Percentiles rank a stretch among this genome's conserved stretches.
phyloP scores from a whole-genome alignment of 2,888 invertebrate genomes.

The Leptopilina drosophilae region DNA sequence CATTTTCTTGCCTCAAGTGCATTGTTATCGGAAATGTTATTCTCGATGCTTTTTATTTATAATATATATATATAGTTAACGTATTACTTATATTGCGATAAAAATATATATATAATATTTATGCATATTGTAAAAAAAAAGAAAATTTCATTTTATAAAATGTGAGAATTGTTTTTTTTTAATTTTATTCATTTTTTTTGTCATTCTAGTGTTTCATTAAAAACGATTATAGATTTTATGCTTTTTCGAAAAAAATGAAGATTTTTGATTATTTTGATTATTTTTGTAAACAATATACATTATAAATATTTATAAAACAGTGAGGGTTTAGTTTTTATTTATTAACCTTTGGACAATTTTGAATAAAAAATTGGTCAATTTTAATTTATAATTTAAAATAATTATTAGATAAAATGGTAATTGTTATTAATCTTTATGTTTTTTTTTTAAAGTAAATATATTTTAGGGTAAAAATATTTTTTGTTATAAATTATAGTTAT shows the following conservation, averaged over 20 bases:
- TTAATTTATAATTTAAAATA: too few relatives aligned
- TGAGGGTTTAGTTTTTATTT: too few relatives aligned
- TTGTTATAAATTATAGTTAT: too few relatives aligned
- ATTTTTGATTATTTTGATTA: slow-evolving; percentile 6
- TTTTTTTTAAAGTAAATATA: too few relatives aligned
- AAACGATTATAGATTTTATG: neutral
- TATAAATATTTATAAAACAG: neutral
- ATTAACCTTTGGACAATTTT: too few relatives aligned
- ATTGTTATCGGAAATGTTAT: slow-evolving; percentile 15
- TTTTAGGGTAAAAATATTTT: too few relatives aligned
- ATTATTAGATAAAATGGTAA: too few relatives aligned
- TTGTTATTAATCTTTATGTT: too few relatives aligned
- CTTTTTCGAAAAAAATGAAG: neutral
- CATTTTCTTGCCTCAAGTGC: slow-evolving; percentile 29
- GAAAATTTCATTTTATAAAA: neutral
- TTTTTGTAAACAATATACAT: slow-evolving; percentile 4
- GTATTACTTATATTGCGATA: slow-evolving; percentile 20
- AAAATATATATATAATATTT: slow-evolving; percentile 27
- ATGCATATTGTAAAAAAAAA: slow-evolving; percentile 11
- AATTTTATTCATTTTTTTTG: neutral
- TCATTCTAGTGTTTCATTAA: neutral
- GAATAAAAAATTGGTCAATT: too few relatives aligned
- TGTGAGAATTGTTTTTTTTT: neutral
- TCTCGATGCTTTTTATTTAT: slow-evolving; percentile 24
- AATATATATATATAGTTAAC: slow-evolving; percentile 6